Conservation (phyloP, 2,888 invertebrate species). For the Diadegma fenestrale region DNA sequence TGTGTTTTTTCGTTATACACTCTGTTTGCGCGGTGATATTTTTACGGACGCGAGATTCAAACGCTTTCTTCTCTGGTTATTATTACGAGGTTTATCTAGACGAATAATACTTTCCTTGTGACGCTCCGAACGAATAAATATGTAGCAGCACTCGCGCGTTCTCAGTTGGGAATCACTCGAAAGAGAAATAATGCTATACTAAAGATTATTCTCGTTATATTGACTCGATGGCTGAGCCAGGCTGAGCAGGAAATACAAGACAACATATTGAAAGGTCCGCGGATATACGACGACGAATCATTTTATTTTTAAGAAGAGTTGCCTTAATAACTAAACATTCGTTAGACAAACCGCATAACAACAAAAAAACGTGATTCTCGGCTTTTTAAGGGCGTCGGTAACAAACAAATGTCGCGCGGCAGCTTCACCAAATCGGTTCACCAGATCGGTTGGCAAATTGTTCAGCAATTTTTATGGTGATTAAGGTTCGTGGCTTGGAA, state of each 20-base stretch:
- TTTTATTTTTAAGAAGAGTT: conserved; percentile 78
- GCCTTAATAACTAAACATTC: conserved; percentile 79
- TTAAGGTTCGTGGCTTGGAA: background rate
- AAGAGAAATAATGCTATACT: background rate
- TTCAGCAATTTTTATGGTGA: background rate
- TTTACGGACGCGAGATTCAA: conserved; percentile 19
- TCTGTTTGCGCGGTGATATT: conserved; percentile 13
- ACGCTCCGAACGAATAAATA: conserved; percentile 40
- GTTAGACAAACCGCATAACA: conserved; percentile 69
- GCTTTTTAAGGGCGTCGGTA: conserved; percentile 19
- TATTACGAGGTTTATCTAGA: background rate
- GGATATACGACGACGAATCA: conserved; percentile 65
- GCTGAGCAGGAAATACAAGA: background rate
- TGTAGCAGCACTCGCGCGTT: conserved; percentile 46
- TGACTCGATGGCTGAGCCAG: background rate
- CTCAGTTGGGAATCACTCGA: conserved; percentile 43
- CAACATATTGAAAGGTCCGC: conserved; percentile 10
- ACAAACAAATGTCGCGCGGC: conserved; percentile 4
- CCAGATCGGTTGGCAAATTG: conserved; percentile 8
- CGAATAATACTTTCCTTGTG: conserved; percentile 48
- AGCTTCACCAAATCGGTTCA: background rate
- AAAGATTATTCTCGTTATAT: conserved; percentile 18
- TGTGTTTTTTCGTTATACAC: conserved; percentile 9
- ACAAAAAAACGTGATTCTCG: conserved; percentile 42
- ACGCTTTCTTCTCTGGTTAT: background rate